Evolutionary conservation across 2,113 vertebrate genomes (phyloP).

Genomic region (Rhineura floridana): DNA sequence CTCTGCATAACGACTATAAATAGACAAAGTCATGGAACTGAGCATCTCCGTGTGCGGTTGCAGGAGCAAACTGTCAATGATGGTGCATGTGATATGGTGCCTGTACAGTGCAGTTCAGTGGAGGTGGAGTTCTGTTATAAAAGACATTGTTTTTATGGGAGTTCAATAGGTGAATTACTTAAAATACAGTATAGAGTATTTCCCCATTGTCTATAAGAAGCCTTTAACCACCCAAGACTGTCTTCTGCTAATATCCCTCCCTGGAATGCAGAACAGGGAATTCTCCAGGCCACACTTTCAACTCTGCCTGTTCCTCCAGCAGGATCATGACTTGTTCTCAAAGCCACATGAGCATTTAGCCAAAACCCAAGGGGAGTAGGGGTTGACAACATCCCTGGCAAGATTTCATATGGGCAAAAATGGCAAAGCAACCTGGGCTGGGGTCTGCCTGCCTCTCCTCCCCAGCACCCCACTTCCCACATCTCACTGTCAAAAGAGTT

Average conservation of each 20-base stretch:
- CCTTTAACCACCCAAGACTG: background rate
- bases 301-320: too few relatives aligned
- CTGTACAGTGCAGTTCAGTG: background rate
- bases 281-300: background rate
- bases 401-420: background rate
- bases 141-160: background rate
- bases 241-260: background rate
- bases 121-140: background rate
- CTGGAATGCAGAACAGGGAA: background rate
- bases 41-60: background rate
- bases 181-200: background rate
- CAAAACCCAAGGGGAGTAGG: background rate
- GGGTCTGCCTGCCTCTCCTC: background rate
- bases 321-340: background rate
- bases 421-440: background rate
- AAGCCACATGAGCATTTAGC: background rate
- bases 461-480: background rate
- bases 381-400: background rate
- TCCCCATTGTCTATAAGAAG: background rate
- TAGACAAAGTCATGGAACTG: constrained; percentile 1
- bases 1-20: constrained; percentile 17
- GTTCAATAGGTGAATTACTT: background rate
- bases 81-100: background rate
- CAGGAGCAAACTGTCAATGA: background rate
- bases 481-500: background rate